Conservation (phyloP, 2,888 invertebrate species). For the Iselma pallidipennis region DNA sequence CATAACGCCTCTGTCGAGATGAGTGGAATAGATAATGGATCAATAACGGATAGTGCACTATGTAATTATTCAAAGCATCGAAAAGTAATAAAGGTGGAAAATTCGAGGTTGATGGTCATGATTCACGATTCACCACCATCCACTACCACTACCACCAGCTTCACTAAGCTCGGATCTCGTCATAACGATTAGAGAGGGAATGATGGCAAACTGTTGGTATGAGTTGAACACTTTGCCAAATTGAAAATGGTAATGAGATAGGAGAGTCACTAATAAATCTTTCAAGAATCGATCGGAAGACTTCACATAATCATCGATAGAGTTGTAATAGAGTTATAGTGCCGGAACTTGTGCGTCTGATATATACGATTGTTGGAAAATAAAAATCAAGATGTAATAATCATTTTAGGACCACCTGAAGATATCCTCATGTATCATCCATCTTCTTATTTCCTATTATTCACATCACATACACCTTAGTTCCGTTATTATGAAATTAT, state of each 20-base stretch:
- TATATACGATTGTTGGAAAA: neutral
- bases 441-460: too few relatives aligned
- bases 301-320: neutral
- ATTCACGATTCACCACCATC: neutral
- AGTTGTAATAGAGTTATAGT: neutral
- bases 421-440: neutral
- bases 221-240: conserved; percentile 48
- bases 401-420: neutral
- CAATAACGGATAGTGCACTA: conserved; percentile 25
- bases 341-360: neutral
- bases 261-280: conserved; percentile 50
- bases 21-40: neutral
- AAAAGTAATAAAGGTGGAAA: neutral
- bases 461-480: too few relatives aligned
- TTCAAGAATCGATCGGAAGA: conserved; percentile 4
- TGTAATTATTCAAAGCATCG: neutral
- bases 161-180: neutral
- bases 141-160: neutral
- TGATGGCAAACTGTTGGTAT: conserved; percentile 1
- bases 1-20: neutral
- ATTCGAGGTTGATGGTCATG: neutral
- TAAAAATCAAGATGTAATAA: neutral
- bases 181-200: neutral
- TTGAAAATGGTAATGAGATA: conserved; percentile 55
- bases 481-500: neutral